Evolutionary conservation across 2,888 invertebrate genomes (phyloP), one percentile per base, ranked within the genome.

Genomic region (Tachystola acroxantha): DNA sequence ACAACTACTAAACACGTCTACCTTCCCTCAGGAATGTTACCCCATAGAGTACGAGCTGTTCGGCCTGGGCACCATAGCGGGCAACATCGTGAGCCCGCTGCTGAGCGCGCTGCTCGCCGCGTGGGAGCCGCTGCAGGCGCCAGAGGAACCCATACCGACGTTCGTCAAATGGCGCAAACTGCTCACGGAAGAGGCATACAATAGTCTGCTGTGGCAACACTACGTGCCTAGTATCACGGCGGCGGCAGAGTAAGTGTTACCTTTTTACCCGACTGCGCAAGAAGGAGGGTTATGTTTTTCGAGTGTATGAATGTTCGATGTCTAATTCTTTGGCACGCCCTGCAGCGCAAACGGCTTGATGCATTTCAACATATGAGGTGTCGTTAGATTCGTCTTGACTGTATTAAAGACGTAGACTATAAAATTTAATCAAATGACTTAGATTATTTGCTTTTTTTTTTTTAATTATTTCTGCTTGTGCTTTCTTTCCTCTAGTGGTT

Each of bases 171-270:
- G 95, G 95, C 89, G 90, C 52, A 82, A 84, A 24, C 88, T 95
- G 46, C 71, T 95, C 26, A 85, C 88, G 4, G 79, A 89, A 25
- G 90, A 89, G 50, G 93, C 95, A 0, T 96, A 94, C 64, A 94
- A 95, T 74, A 91, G 92, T 55, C 82, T 97, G 39, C 81, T 98
- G 50, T 97, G 97, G 96, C 94, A 96, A 63, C 92, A 94, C 43
- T 96, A 96, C 91, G 91, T 97, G 86, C 96, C 96, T n/a, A 89
- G 90, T 40, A 87, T 97, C 43, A 89, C 94, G 53, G 86, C 88
- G 26, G 92, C 93, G 28, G 89, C 93, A 48, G 89, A 91, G 93
- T 93, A 75, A 89, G 91, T 91, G 53, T 10, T 31, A 19, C 30
- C 10, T 22, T 10, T 4, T 6, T 6, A 20, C 20, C 7, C 20